Evolutionary conservation across 2,113 vertebrate genomes (phyloP), one percentile per base, ranked within the genome.

Genomic region (Microcebus ravelobensis): DNA sequence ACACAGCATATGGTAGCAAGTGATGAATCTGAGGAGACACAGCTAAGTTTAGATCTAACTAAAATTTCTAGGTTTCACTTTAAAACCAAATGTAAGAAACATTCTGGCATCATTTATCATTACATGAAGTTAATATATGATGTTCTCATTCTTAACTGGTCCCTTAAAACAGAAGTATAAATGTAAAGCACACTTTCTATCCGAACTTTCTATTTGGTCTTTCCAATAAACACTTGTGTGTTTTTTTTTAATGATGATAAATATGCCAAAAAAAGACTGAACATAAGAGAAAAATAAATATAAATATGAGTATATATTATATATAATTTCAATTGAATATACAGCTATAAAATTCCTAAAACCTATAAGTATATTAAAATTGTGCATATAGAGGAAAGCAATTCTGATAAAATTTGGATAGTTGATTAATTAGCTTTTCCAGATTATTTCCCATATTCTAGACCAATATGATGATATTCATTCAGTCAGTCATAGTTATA

Each of bases 21-120:
- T 76, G 91, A 97, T 95, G 95, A 91, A 96, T 96, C 93, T 77
- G 74, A 96, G 71, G 45, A 97, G 93, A 95, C 52, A 94, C 20
- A 63, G 95, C 95, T 98, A 97, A 97, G 96, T 97, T 98, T 98
- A 96, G 98, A 96, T 84, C 39, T 87, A 97, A 94, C 86, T 74
- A 95, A 94, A 97, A 93, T 97, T 97, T 97, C 83, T 95, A 98
- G 93, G 87, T 98, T 97, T 97, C 70, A 89, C 80, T 97, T 97
- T 83, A 96, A 96, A 96, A 94, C 55, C 95, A 92, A 92, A 91
- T 97, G 92, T 81, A 97, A 94, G 74, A 89, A 95, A 94, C 79
- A 89, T 74, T 91, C 63, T 97, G 91, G 68, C 31, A 45, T 96
- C 79, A 83, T 94, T 96, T 92, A 83, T 82, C 48, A 36, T 94